Evolutionary conservation across 2,797 vertebrate genomes (phyloP).

Genomic region (Danio tinwini): DNA sequence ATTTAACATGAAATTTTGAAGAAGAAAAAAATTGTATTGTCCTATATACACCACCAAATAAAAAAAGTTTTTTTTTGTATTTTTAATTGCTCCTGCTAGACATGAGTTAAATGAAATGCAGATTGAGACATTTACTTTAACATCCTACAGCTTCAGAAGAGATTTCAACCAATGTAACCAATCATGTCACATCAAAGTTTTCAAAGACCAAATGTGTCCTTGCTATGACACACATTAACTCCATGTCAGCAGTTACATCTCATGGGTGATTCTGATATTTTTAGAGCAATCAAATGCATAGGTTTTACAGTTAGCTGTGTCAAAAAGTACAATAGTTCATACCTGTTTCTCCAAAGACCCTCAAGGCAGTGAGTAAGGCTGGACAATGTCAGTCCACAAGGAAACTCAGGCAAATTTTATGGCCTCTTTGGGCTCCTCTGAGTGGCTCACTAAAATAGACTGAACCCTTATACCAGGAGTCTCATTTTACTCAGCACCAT

Average conservation of each 20-base stretch:
- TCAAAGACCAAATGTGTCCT: slow-evolving; percentile 2
- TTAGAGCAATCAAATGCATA: slow-evolving; percentile 14
- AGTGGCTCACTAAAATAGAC: slow-evolving; percentile 79
- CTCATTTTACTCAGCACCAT: slow-evolving; percentile 55
- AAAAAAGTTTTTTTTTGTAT: too few relatives aligned
- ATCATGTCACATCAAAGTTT: background rate
- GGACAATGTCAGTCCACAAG: slow-evolving; percentile 62
- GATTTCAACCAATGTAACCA: background rate
- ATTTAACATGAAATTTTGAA: too few relatives aligned
- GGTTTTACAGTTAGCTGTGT: slow-evolving; percentile 3
- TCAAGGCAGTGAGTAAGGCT: slow-evolving; percentile 54
- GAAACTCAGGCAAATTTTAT: slow-evolving; percentile 67
- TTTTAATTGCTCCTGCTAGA: background rate
- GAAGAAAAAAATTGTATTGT: too few relatives aligned
- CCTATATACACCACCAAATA: too few relatives aligned
- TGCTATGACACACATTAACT: background rate
- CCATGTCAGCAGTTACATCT: background rate
- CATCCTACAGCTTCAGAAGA: background rate
- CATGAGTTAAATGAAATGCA: background rate
- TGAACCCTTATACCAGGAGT: slow-evolving; percentile 59
- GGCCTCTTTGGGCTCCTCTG: slow-evolving; percentile 66
- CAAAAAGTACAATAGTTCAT: slow-evolving; percentile 49
- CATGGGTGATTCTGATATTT: background rate
- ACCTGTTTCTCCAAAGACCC: slow-evolving; percentile 67
- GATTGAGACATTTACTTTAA: background rate